Percentiles rank a stretch among this genome's conserved stretches.
Conservation (phyloP, 2,888 invertebrate genomes). For the Oscheius sp. region DNA sequence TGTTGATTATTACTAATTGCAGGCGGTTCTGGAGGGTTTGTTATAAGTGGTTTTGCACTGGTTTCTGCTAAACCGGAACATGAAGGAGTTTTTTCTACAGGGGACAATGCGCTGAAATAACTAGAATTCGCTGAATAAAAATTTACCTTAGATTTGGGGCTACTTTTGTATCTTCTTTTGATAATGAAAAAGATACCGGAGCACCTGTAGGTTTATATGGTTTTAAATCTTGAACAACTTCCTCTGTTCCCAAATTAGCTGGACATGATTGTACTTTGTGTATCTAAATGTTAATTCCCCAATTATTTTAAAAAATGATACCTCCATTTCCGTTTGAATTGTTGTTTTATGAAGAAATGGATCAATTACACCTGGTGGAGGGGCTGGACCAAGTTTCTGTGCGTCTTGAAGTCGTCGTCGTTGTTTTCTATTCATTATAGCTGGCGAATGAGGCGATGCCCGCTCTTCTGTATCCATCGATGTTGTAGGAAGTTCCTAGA, state of each 20-base stretch:
- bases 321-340: slow-evolving; percentile 14
- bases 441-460: slow-evolving; percentile 2
- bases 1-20: slow-evolving; percentile 36
- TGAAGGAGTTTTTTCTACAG: neutral
- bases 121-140: too few species aligned
- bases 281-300: slow-evolving; percentile 7
- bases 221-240: neutral
- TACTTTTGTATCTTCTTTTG: slow-evolving; percentile 35
- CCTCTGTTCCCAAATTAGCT: slow-evolving; percentile 16
- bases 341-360: slow-evolving; percentile 36
- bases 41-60: neutral
- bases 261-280: slow-evolving; percentile 37
- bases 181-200: slow-evolving; percentile 34
- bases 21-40: slow-evolving; percentile 42
- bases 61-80: neutral
- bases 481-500: slow-evolving; percentile 9
- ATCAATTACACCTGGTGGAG: slow-evolving; percentile 49
- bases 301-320: neutral
- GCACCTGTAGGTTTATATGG: slow-evolving; percentile 19
- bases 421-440: slow-evolving; percentile 49
- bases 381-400: slow-evolving; percentile 24
- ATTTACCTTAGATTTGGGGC: neutral
- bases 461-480: neutral
- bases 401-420: slow-evolving; percentile 49
- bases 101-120: neutral